Base-by-base conservation (phyloP, 1,140 invertebrate species). In the Condylostylus longicornis region DNA sequence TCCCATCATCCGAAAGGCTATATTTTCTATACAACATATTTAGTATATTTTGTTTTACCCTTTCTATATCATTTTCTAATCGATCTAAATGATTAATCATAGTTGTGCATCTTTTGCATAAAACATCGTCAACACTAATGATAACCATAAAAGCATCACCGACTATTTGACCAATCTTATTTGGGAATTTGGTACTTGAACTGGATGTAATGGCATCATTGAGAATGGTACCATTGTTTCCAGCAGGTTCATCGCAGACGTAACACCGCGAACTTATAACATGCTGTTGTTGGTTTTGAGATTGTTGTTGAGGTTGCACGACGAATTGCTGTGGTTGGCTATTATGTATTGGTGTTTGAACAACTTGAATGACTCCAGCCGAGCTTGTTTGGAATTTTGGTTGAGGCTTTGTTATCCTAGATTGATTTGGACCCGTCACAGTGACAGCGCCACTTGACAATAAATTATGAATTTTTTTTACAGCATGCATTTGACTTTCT, bases 391-490 rank as follows among this genome's bases (percentile, higher is more conserved):
- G 13, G 6, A 13, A 8, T 12, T 10, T 9, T n/a, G 18, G 27
- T 37, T 17, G 22, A n/a, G n/a, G 54, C 49, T 47, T 60, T 47
- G 58, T 42, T 31, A 56, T 54, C 29, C 57, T 51, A 18, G 53
- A 51, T 37, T 60, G 54, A 25, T 50, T 51, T 29, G 57, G 57
- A 27, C 54, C 57, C 32, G 51, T 56, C 13, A 60, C 54, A 31
- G 53, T 60, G 14, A 60, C 58, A 19, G 57, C 53, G 25, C 57
- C 58, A 47, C 58, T 60, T 28, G 48, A 53, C 4, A 59, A 48
- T 45, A 61, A 48, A 49, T 60, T 61, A 42, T 58, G 58, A 36
- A 61, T 58, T 49, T 61, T 61, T 41, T 54, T 52, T 32, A 55
- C 58, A 27, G 55, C 47, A 43, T 41, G 35, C 35, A 41, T 41